These are phyloP conservation scores for Drosophila navojoa DNA, from an alignment of 1,140 invertebrate genomes.

Conservation along the genomic window DNA sequence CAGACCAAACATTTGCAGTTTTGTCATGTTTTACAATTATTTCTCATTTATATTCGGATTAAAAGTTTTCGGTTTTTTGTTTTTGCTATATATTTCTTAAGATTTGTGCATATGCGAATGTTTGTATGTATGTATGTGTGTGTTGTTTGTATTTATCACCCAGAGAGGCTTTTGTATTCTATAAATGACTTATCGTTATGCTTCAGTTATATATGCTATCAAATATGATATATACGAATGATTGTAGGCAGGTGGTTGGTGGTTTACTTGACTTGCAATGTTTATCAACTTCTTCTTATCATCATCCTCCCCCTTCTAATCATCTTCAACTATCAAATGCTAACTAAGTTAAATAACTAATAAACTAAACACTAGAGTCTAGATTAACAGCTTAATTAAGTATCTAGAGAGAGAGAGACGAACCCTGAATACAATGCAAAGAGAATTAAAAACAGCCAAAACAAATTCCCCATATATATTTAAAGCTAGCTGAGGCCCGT, in stretches of 20 bases:
- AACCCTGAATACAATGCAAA: conserved; percentile 51
- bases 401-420: conserved; percentile 28
- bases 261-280: conserved; percentile 74
- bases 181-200: conserved; percentile 30
- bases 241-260: conserved; percentile 82
- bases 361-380: conserved; percentile 36
- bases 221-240: conserved; percentile 76
- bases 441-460: conserved; percentile 19
- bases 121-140: conserved; percentile 28
- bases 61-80: conserved; percentile 22
- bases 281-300: conserved; percentile 31
- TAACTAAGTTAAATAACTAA: conserved; percentile 55
- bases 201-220: conserved; percentile 38
- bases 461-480: conserved; percentile 25
- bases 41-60: conserved; percentile 8
- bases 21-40: conserved; percentile 23
- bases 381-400: conserved; percentile 40
- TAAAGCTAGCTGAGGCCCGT: conserved; percentile 56
- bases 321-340: conserved; percentile 29
- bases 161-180: conserved; percentile 39
- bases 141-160: conserved; percentile 36
- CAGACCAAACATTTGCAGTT: conserved; percentile 32
- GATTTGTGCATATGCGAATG: conserved; percentile 52
- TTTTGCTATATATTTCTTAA: conserved; percentile 34
- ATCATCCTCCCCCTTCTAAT: background rate